These are phyloP conservation scores for Callipepla californica DNA, from an alignment of 2,113 vertebrate species.

Conservation along the genomic window DNA sequence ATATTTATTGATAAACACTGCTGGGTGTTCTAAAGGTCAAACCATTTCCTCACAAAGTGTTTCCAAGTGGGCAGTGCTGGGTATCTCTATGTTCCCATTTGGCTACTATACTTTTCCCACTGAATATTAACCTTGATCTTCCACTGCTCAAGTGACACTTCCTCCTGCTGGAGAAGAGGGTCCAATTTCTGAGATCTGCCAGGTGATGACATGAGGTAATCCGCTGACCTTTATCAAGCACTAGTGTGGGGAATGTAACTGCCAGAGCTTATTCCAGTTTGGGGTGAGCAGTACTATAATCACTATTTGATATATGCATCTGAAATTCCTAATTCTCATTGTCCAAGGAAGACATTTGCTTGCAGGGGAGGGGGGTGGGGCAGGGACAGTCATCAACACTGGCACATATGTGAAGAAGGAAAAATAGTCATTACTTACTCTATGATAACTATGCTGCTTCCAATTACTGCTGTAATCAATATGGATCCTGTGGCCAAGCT, in stretches of 20 bases:
- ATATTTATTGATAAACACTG: conserved; percentile 63
- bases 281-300: conserved; percentile 41
- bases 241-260: not conserved
- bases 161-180: conserved; percentile 15
- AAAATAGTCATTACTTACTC: conserved; percentile 62
- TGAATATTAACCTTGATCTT: conserved; percentile 25
- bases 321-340: conserved; percentile 48
- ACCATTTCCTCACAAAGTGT: conserved; percentile 18
- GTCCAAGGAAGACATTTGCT: conserved; percentile 37
- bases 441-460: conserved; percentile 65
- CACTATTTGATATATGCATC: conserved; percentile 52
- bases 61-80: conserved; percentile 50
- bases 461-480: conserved; percentile 67
- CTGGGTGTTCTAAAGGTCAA: conserved; percentile 67
- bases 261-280: not conserved
- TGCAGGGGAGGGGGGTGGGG: conserved; percentile 24
- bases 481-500: conserved; percentile 63
- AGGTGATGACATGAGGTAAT: conserved; percentile 65
- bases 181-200: conserved; percentile 48
- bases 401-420: conserved; percentile 57
- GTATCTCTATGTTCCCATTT: conserved; percentile 36
- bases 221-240: conserved; percentile 55
- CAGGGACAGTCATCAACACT: conserved; percentile 36
- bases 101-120: conserved; percentile 21
- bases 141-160: conserved; percentile 16